These are phyloP conservation scores for Chymomyza amoena DNA, from an alignment of 2,888 invertebrate genomes.

Conservation along the genomic window DNA sequence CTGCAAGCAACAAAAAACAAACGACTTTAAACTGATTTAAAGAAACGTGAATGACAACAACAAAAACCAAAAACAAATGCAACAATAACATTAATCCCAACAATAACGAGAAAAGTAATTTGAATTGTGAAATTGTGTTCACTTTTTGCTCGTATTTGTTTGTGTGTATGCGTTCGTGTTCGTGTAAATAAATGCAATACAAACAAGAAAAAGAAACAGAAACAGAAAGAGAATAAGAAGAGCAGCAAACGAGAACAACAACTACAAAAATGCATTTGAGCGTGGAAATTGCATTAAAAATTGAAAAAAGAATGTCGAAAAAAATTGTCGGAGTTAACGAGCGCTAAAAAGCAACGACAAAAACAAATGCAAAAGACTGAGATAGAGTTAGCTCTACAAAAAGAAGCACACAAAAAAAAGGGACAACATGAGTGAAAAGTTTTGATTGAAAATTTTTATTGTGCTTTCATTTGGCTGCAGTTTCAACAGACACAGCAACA, in stretches of 20 bases:
- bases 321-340: conserved; percentile 55
- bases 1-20: not conserved
- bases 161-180: conserved; percentile 24
- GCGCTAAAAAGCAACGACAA: conserved; percentile 58
- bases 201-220: conserved; percentile 32
- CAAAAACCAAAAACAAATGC: conserved; percentile 5
- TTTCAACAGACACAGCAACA: conserved; percentile 26
- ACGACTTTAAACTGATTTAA: conserved; percentile 40
- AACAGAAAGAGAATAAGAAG: not conserved
- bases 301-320: conserved; percentile 39
- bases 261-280: conserved; percentile 62
- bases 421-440: conserved; percentile 49
- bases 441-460: conserved; percentile 70
- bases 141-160: conserved; percentile 34
- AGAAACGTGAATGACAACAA: conserved; percentile 7
- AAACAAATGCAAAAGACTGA: conserved; percentile 9
- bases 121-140: conserved; percentile 63
- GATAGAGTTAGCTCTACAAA: conserved; percentile 13
- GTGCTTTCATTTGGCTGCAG: conserved; percentile 54
- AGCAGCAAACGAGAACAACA: conserved; percentile 19
- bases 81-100: conserved; percentile 42
- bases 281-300: conserved; percentile 71
- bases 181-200: conserved; percentile 64
- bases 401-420: not conserved
- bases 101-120: conserved; percentile 58